phyloP scores from a whole-genome alignment of 2,797 vertebrate species.

The Bovichtus diacanthus region DNA sequence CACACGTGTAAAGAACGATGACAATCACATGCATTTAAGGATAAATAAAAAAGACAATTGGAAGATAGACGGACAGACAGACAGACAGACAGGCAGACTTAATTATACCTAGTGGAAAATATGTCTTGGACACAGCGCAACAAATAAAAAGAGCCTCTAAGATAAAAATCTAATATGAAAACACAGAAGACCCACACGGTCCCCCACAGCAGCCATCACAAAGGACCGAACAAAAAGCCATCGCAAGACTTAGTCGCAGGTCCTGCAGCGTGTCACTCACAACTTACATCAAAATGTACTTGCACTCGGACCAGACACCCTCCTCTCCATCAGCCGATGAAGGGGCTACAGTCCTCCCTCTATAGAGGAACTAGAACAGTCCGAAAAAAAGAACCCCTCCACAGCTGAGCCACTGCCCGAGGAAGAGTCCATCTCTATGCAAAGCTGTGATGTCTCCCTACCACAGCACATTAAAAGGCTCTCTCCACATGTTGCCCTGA shows the following conservation, averaged over 20 bases:
- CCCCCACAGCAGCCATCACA: neutral
- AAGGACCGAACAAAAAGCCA: conserved; percentile 17
- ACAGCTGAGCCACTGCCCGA: conserved; percentile 32
- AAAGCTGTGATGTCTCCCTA: conserved; percentile 46
- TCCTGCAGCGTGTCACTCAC: neutral
- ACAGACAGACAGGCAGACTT: too few species aligned
- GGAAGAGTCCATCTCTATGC: conserved; percentile 8
- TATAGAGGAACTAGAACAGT: conserved; percentile 8
- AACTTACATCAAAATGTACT: conserved; percentile 6
- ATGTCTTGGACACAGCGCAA: too few species aligned
- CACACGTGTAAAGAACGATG: neutral
- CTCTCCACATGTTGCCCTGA: conserved; percentile 36
- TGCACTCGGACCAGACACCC: neutral
- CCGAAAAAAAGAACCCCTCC: conserved; percentile 17
- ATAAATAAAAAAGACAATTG: neutral
- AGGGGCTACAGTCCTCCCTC: conserved; percentile 6
- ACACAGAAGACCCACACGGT: too few species aligned
- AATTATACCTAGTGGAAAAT: too few species aligned
- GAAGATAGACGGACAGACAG: neutral
- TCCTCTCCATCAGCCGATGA: conserved; percentile 17
- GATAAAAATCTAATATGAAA: too few species aligned
- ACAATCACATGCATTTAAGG: neutral
- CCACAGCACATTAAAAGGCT: conserved; percentile 60
- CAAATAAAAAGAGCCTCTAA: too few species aligned
- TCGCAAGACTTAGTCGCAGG: conserved; percentile 6